A percentile compares a stretch with the other conserved stretches of the same genome.
Conservation (phyloP, 2,888 invertebrate genomes). For the Mechanitis mazaeus region DNA sequence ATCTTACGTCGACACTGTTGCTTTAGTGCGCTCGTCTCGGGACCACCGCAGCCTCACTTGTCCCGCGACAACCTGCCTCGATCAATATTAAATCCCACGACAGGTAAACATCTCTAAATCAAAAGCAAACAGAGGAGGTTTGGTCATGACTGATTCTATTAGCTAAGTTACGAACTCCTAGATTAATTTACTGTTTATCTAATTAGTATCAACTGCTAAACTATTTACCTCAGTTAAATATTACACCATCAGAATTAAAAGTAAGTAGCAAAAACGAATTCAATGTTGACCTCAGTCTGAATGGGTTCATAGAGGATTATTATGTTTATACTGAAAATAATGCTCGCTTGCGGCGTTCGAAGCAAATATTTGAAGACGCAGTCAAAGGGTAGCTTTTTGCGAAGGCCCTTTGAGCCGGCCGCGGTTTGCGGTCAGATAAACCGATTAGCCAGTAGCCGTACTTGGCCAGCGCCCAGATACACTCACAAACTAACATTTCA, state of each 20-base stretch:
- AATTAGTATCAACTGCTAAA: slow-evolving; percentile 19
- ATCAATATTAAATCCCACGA: slow-evolving; percentile 64
- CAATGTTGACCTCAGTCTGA: slow-evolving; percentile 46
- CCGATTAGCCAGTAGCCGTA: slow-evolving; percentile 49
- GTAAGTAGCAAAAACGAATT: slow-evolving; percentile 43
- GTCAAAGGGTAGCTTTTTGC: slow-evolving; percentile 72
- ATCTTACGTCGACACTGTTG: slow-evolving; percentile 29
- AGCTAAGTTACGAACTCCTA: slow-evolving; percentile 36
- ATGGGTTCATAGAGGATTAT: slow-evolving; percentile 60
- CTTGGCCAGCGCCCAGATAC: slow-evolving; percentile 11
- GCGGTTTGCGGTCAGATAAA: slow-evolving; percentile 69
- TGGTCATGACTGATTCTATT: slow-evolving; percentile 52
- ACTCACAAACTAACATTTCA: not conserved
- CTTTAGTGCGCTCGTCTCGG: slow-evolving; percentile 36
- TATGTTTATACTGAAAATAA: slow-evolving; percentile 73
- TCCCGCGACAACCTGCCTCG: slow-evolving; percentile 24
- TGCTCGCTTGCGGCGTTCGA: slow-evolving; percentile 64
- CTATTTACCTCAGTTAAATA: slow-evolving; percentile 20
- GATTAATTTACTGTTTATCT: slow-evolving; percentile 22
- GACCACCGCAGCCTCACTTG: slow-evolving; percentile 32
- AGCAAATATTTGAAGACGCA: slow-evolving; percentile 71
- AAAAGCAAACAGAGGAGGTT: slow-evolving; percentile 47
- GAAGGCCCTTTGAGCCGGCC: slow-evolving; percentile 57
- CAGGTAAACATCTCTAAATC: slow-evolving; percentile 45
- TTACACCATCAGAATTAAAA: slow-evolving; percentile 25